Evolutionary conservation across 2,113 vertebrate genomes (phyloP), one percentile per base, ranked within the genome.

Genomic region (Cryptotis parvus): DNA sequence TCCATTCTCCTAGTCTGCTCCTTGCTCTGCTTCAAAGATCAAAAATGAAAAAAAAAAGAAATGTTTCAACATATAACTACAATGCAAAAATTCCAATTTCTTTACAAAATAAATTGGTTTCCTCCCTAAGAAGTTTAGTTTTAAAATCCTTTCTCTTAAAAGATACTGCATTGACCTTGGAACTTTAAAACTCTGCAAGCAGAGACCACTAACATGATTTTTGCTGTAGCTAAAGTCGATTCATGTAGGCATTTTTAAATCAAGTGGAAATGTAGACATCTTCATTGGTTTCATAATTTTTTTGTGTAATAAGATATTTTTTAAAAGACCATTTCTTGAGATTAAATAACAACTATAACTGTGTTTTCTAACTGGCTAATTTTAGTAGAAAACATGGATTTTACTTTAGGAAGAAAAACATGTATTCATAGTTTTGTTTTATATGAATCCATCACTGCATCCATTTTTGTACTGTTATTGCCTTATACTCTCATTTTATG

Each of bases 381-480:
- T 87, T 87, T 63, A 72, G 20, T 39, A 84, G 22, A 58, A 11
- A 66, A 55, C 37, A 85, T 35, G 63, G 4, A 5, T 0, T 63
- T 58, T 77, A 24, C 22, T 58, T 58, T 58, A 58, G 55, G 24
- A 58, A 58, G 20, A 58, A 58, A 58, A 58, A 4, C 20, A 58
- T 58, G 55, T 24, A 24, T 4, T 58, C 20, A 0, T 22, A 7
- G 18, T 22, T 58, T 58, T 58, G 55, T 20, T 58, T 58, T 18
- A 58, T 58, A 58, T 24, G 22, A 58, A 58, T 20, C 22, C 24
- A 18, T 85, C 76, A 85, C 86, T 61, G 31, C 76, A 85, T 86
- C 52, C 27, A 81, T 87, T 79, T 92, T 20, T 74, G 52, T 69
- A 22, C 58, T 81, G 87, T 93, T 92, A 61, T n/a, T 91, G 55